phyloP scores from a whole-genome alignment of 2,888 invertebrate genomes.

The Schrankia costaestrigalis region DNA sequence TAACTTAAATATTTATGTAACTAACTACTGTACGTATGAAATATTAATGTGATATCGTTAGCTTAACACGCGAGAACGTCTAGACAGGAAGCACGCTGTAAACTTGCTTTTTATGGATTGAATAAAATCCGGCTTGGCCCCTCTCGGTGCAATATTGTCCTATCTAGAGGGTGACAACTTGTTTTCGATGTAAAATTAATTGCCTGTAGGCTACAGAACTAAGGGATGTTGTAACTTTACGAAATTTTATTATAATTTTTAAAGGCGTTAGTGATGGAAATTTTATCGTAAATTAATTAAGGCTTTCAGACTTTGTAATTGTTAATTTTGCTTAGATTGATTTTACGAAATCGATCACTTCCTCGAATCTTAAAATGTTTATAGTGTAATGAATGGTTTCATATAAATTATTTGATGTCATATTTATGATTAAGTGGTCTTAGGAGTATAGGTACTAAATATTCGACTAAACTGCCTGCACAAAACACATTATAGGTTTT shows the following conservation, averaged over 20 bases:
- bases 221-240: too few species aligned
- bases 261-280: slow-evolving; percentile 2
- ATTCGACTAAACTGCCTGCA: too few species aligned
- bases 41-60: slow-evolving; percentile 57
- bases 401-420: too few species aligned
- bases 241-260: slow-evolving; percentile 3
- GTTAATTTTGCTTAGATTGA: too few species aligned
- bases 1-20: slow-evolving; percentile 43
- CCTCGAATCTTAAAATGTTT: too few species aligned
- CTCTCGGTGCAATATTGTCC: slow-evolving; percentile 25
- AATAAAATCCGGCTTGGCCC: slow-evolving; percentile 43
- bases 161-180: slow-evolving; percentile 31
- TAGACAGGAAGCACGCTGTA: slow-evolving; percentile 59
- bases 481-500: too few species aligned
- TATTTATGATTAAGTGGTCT: too few species aligned
- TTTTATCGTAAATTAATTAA: neutral
- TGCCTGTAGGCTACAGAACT: slow-evolving; percentile 13
- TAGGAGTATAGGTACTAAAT: too few species aligned
- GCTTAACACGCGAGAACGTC: slow-evolving; percentile 58
- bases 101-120: slow-evolving; percentile 49
- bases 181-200: slow-evolving; percentile 34
- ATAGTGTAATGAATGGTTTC: too few species aligned
- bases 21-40: slow-evolving; percentile 35
- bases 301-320: too few species aligned
- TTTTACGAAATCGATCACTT: too few species aligned